phyloP scores from a whole-genome alignment of 1,140 invertebrate species.

The Achroia grisella region DNA sequence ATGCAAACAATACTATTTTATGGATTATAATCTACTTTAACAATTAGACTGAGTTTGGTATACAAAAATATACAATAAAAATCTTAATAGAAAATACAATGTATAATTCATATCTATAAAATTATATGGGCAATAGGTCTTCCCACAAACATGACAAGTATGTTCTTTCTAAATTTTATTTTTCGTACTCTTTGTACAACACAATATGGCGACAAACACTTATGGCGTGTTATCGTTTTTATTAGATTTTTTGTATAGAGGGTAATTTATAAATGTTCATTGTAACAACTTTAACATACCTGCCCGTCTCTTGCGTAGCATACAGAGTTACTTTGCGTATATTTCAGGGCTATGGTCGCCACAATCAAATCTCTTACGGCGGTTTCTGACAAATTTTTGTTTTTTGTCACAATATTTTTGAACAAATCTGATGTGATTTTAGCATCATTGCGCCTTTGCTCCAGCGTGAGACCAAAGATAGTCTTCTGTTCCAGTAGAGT shows the following conservation, averaged over 20 bases:
- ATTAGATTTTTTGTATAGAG: no score
- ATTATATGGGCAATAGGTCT: no score
- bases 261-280: neutral
- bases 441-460: constrained; percentile 94
- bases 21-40: no score
- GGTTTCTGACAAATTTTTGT: constrained; percentile 80
- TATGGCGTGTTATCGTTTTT: no score
- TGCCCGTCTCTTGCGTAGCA: constrained; percentile 82
- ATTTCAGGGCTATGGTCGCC: constrained; percentile 97
- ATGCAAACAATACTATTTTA: no score
- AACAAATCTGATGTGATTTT: constrained; percentile 88
- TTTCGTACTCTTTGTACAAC: no score
- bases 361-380: constrained; percentile 94
- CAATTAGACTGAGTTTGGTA: no score
- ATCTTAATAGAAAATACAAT: no score
- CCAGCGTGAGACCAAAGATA: constrained; percentile 92
- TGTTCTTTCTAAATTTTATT: no score
- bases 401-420: constrained; percentile 87
- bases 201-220: no score
- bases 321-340: constrained; percentile 98
- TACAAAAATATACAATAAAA: no score
- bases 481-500: constrained; percentile 87
- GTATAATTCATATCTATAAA: no score
- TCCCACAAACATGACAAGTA: neutral
- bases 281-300: constrained; percentile 25